These are phyloP conservation scores for Zosterops hypoxanthus DNA, from an alignment of 2,113 vertebrate genomes.

Conservation along the genomic window DNA sequence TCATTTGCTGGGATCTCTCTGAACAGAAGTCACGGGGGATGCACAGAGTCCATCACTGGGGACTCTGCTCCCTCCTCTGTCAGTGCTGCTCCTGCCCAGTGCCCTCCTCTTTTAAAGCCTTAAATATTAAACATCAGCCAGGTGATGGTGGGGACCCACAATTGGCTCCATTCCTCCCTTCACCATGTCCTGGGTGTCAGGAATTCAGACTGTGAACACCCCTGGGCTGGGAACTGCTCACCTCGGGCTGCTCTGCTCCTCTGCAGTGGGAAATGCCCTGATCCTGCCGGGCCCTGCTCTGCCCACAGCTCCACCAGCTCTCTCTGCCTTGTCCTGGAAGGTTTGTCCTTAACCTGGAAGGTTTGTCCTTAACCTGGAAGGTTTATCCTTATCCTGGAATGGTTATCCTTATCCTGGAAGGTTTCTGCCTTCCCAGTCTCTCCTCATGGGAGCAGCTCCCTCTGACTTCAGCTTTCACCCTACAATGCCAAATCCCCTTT, in stretches of 20 bases:
- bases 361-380: too few species aligned
- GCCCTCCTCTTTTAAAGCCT: neutral
- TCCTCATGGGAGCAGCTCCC: neutral
- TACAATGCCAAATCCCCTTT: accelerated
- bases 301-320: neutral
- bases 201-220: slow-evolving; percentile 13
- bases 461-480: neutral
- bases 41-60: neutral
- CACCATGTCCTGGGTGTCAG: neutral
- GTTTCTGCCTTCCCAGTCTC: neutral
- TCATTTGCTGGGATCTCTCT: neutral
- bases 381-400: too few species aligned
- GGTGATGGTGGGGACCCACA: neutral
- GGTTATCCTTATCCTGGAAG: too few species aligned
- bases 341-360: too few species aligned
- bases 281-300: neutral
- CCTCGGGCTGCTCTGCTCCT: neutral
- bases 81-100: neutral
- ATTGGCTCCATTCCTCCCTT: slow-evolving; percentile 14
- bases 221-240: slow-evolving; percentile 11
- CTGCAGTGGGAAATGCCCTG: neutral
- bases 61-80: neutral
- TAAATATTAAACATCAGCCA: slow-evolving; percentile 35
- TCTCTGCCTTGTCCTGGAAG: neutral
- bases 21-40: neutral